Conservation (phyloP, 2,888 invertebrate species). For the Schrankia costaestrigalis region DNA sequence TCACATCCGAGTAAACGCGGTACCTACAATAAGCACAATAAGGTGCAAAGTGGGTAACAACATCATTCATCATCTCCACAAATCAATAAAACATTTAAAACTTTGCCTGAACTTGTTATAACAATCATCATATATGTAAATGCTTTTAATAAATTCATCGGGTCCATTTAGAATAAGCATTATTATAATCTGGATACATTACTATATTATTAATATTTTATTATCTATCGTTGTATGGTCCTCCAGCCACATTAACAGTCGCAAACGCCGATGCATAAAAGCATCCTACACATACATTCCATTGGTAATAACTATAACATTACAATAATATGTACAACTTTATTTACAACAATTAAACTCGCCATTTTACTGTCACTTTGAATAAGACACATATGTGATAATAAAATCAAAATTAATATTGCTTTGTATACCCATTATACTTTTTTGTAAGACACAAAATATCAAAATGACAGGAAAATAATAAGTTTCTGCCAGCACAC, state of each 20-base stretch:
- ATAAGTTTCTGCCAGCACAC: constrained; percentile 31
- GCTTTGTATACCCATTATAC: constrained; percentile 35
- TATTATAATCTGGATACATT: constrained; percentile 26
- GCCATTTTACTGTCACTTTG: constrained; percentile 52
- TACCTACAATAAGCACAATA: background rate
- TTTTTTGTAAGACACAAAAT: constrained; percentile 31
- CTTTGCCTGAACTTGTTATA: constrained; percentile 21
- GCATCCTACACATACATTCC: constrained; percentile 60
- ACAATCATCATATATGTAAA: constrained; percentile 25
- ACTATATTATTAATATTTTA: constrained; percentile 25
- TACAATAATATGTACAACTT: constrained; percentile 58
- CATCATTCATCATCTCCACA: constrained; percentile 1
- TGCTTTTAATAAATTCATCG: constrained; percentile 30
- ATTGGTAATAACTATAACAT: constrained; percentile 61
- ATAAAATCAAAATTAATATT: constrained; percentile 35
- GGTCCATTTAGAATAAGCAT: constrained; percentile 22
- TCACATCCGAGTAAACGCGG: constrained; percentile 1
- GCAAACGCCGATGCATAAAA: constrained; percentile 53
- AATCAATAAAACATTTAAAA: constrained; percentile 24
- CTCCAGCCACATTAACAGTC: constrained; percentile 53
- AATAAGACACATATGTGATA: constrained; percentile 35
- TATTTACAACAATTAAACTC: constrained; percentile 58
- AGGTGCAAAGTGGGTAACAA: background rate
- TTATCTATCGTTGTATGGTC: constrained; percentile 23
- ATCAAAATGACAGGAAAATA: constrained; percentile 35